Conservation (phyloP, 2,888 invertebrate species). For the Stomorhina lunata region DNA sequence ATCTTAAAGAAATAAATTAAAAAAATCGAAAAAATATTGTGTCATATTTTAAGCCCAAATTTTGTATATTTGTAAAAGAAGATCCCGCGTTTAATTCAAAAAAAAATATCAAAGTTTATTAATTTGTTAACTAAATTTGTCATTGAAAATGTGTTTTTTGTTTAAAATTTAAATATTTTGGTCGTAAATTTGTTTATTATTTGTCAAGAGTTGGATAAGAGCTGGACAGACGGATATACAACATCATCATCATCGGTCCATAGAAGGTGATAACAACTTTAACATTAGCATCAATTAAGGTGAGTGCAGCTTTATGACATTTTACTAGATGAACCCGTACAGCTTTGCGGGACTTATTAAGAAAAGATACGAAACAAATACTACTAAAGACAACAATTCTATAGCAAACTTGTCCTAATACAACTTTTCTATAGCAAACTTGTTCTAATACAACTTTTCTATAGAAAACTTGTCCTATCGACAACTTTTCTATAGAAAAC, state of each 20-base stretch:
- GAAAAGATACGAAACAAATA: too few species aligned
- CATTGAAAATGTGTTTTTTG: neutral
- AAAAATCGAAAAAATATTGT: slow-evolving; percentile 10
- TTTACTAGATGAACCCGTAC: too few species aligned
- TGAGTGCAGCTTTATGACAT: too few species aligned
- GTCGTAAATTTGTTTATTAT: slow-evolving; percentile 27
- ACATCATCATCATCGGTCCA: too few species aligned
- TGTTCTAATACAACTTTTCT: too few species aligned
- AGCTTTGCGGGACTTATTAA: too few species aligned
- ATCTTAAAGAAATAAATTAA: neutral
- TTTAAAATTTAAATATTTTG: neutral
- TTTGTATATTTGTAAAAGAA: neutral
- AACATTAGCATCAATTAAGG: neutral
- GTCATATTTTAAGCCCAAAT: slow-evolving; percentile 23
- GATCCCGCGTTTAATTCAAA: neutral
- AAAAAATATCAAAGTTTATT: neutral
- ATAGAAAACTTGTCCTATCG: too few species aligned
- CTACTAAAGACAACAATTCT: too few species aligned
- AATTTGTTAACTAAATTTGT: slow-evolving; percentile 11
- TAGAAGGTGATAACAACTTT: slow-evolving; percentile 9
- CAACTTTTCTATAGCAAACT: too few species aligned
- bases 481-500: too few species aligned
- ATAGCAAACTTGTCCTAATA: too few species aligned
- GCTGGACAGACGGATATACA: neutral
- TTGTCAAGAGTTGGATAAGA: neutral